phyloP scores from a whole-genome alignment of 2,113 vertebrate genomes.

The Pluvialis apricaria region DNA sequence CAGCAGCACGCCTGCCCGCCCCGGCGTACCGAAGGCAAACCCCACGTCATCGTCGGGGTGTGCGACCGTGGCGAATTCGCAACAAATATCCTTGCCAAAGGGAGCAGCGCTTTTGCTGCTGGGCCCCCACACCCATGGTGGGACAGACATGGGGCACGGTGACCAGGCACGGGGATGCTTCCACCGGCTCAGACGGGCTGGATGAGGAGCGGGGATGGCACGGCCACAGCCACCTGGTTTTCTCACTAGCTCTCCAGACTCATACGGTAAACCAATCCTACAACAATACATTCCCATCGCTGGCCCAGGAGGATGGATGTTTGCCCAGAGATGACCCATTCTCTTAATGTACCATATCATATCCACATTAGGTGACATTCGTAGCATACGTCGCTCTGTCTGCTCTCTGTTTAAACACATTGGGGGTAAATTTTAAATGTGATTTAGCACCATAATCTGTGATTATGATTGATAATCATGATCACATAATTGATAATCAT shows the following conservation, averaged over 20 bases:
- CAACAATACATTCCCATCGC: background rate
- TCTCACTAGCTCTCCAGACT: background rate
- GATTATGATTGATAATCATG: too few species aligned
- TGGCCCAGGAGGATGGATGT: background rate
- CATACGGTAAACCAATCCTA: background rate
- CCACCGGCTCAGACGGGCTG: background rate
- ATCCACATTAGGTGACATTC: constrained; percentile 9
- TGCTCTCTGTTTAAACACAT: constrained; percentile 36
- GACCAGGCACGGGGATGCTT: background rate
- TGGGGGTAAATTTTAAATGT: constrained; percentile 52
- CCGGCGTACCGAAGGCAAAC: accelerated
- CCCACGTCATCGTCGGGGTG: background rate
- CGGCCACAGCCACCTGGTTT: background rate
- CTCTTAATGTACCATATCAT: background rate
- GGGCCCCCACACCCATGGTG: background rate
- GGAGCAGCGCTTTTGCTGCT: background rate
- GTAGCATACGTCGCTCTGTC: constrained; percentile 18
- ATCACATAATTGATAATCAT: too few species aligned
- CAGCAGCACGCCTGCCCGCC: background rate
- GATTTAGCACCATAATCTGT: constrained; percentile 46
- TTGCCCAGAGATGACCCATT: background rate
- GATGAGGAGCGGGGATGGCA: background rate
- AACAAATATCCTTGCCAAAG: background rate
- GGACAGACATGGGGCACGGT: accelerated
- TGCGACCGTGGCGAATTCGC: accelerated